A percentile compares a stretch with the other conserved stretches of the same genome.
Evolutionary conservation across 2,113 vertebrate genomes (phyloP).

Genomic region (zebrafish (Danio rerio)): GRCz12tu NC_133184.1:30519001-30519500

Average conservation of each 20-base stretch:
- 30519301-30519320: slow-evolving; percentile 3
- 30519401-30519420: slow-evolving; percentile 4
- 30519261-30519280: background rate
- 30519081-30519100: background rate
- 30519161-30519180: background rate
- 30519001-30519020: slow-evolving; percentile 7
- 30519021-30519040: background rate
- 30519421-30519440: background rate
- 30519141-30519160: background rate
- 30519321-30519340: slow-evolving; percentile 6
- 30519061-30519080: slow-evolving; percentile 8
- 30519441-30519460: background rate
- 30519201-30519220: background rate
- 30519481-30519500: slow-evolving; percentile 28
- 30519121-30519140: background rate
- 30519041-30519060: background rate
- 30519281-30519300: background rate
- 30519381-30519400: background rate
- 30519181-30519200: background rate
- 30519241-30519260: background rate
- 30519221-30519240: background rate
- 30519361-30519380: slow-evolving; percentile 7
- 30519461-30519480: slow-evolving; percentile 17
- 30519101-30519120: background rate
- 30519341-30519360: slow-evolving; percentile 1